Conservation (phyloP, 1,140 invertebrate genomes). For the Solenopsis invicta region DNA sequence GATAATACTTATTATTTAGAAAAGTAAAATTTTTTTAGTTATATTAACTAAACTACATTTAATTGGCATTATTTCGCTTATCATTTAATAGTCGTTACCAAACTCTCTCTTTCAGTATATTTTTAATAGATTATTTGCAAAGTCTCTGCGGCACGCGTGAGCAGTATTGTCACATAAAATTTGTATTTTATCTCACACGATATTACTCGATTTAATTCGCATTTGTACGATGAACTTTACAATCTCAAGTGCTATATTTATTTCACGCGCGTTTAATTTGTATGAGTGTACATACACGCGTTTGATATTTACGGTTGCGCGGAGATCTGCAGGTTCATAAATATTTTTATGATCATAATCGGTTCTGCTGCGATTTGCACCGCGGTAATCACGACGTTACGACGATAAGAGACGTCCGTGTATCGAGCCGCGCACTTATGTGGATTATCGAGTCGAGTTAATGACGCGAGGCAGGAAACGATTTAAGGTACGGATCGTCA, state of each 20-base stretch:
- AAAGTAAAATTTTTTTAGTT: no score
- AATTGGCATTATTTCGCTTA: no score
- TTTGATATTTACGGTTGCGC: constrained; percentile 4
- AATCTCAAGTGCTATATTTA: background rate
- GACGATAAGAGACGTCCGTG: background rate
- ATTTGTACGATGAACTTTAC: background rate
- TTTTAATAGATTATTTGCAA: background rate
- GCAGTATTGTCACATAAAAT: background rate
- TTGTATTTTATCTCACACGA: background rate
- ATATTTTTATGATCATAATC: constrained; percentile 3
- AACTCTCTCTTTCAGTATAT: background rate
- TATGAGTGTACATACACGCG: background rate
- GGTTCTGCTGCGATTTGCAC: background rate
- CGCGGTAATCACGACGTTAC: background rate
- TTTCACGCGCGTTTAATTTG: background rate
- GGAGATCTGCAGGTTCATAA: constrained; percentile 6
- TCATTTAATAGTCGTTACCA: no score
- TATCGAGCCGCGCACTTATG: background rate
- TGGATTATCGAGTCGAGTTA: background rate
- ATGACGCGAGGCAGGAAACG: constrained; percentile 1
- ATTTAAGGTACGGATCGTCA: constrained; percentile 12
- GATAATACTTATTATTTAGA: no score
- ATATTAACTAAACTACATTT: no score
- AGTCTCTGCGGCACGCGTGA: background rate
- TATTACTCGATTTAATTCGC: background rate